These are phyloP conservation scores for Conus canariensis DNA, from an alignment of 2,888 invertebrate species.

Conservation along the genomic window DNA sequence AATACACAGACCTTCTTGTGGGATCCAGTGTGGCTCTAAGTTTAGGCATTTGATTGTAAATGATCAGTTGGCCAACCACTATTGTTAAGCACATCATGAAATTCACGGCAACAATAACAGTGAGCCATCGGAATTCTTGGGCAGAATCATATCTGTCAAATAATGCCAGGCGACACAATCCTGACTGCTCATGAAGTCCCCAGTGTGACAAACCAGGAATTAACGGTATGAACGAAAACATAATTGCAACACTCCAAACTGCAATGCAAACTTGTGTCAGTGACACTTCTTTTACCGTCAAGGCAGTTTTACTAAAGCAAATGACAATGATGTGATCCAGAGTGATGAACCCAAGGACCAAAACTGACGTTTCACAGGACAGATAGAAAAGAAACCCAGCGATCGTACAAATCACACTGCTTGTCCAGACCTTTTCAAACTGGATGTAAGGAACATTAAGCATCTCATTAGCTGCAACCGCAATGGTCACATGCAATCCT, in stretches of 20 bases:
- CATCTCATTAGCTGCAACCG: not conserved
- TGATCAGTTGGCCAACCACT: not conserved
- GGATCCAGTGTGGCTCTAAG: not conserved
- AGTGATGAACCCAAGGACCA: not conserved
- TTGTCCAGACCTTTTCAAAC: not conserved
- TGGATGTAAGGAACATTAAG: not conserved
- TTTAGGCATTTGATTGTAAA: too few species aligned
- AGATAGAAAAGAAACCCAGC: not conserved
- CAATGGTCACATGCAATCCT: not conserved
- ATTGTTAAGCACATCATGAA: not conserved
- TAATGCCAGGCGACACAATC: not conserved
- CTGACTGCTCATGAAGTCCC: not conserved
- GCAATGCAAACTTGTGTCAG: not conserved
- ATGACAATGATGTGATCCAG: not conserved
- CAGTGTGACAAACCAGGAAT: constrained; percentile 8
- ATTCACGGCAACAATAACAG: not conserved
- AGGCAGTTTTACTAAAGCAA: not conserved
- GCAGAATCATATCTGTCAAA: not conserved
- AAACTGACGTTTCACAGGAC: not conserved
- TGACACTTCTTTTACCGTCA: rapidly evolving
- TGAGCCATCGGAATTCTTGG: not conserved
- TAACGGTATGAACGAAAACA: not conserved
- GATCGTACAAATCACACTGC: not conserved
- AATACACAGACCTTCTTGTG: not conserved
- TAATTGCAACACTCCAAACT: not conserved